Conservation (phyloP, 2,797 vertebrate species). For the Cheirogaleus major region DNA sequence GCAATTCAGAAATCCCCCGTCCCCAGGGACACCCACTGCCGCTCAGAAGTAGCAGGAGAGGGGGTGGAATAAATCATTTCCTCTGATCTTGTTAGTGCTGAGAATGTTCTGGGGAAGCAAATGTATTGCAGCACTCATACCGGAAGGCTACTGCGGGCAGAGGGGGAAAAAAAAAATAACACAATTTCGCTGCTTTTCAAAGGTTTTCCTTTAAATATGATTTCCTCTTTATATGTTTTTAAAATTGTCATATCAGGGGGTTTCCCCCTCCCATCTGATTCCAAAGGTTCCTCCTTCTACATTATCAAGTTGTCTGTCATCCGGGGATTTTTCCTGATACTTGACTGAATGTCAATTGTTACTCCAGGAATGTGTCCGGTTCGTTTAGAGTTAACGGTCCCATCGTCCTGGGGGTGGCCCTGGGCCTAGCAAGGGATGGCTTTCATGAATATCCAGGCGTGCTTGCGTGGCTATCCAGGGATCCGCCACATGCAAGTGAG, state of each 20-base stretch:
- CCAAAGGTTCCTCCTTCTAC: background rate
- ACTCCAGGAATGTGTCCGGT: constrained; percentile 37
- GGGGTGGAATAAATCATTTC: constrained; percentile 88
- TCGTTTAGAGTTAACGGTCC: constrained; percentile 48
- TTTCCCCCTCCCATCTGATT: background rate
- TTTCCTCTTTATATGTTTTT: constrained; percentile 59
- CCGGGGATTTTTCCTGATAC: background rate
- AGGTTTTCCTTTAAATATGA: constrained; percentile 38
- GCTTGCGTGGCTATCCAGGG: constrained; percentile 28
- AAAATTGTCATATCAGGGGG: background rate
- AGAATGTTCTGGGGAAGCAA: constrained; percentile 83
- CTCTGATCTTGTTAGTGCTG: constrained; percentile 87
- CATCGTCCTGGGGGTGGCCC: constrained; percentile 20
- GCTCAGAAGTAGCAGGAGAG: constrained; percentile 84
- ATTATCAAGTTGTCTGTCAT: constrained; percentile 46
- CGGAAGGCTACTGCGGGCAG: constrained; percentile 76
- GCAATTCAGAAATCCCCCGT: constrained; percentile 86
- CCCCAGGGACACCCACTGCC: constrained; percentile 82
- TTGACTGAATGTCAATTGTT: constrained; percentile 50
- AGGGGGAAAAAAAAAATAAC: constrained; percentile 26
- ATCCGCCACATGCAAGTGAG: background rate
- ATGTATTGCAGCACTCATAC: constrained; percentile 73
- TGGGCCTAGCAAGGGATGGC: constrained; percentile 10
- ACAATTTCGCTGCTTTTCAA: constrained; percentile 69
- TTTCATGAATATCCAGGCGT: constrained; percentile 37